Evolutionary conservation across 2,797 vertebrate genomes (phyloP).

Genomic region (Hippopotamyrus pictus): DNA sequence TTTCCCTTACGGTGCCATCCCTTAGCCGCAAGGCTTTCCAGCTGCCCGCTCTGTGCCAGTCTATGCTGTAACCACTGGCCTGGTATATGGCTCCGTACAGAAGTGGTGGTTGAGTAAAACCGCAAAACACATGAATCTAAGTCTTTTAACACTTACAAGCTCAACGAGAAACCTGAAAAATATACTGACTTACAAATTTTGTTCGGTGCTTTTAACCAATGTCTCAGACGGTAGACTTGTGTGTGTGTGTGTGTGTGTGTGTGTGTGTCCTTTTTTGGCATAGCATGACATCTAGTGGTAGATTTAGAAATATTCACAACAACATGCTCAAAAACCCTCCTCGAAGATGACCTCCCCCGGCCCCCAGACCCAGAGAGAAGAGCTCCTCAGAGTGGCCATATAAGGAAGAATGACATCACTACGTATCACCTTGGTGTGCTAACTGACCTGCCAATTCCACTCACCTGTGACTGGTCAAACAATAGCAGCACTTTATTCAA

Average conservation of each 20-base stretch:
- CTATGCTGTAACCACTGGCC: neutral
- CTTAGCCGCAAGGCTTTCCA: neutral
- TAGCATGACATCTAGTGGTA: conserved; percentile 12
- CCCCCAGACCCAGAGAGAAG: neutral
- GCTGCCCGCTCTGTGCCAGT: neutral
- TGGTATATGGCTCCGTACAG: neutral
- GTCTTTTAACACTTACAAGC: neutral
- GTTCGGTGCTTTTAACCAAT: neutral
- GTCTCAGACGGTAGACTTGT: neutral
- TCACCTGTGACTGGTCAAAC: neutral
- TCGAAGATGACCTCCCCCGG: neutral
- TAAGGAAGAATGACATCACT: neutral
- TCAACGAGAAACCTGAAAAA: neutral
- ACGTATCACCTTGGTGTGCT: neutral
- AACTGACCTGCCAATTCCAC: neutral
- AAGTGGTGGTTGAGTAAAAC: neutral
- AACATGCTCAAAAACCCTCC: neutral
- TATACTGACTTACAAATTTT: neutral
- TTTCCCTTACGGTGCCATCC: neutral
- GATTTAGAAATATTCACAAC: neutral
- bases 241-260: neutral
- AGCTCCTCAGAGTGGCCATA: neutral
- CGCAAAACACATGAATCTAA: neutral
- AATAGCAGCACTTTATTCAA: neutral
- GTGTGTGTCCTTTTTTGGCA: neutral